Base-by-base conservation (phyloP, 2,113 vertebrate species). In the Zosterops pallidus region DNA sequence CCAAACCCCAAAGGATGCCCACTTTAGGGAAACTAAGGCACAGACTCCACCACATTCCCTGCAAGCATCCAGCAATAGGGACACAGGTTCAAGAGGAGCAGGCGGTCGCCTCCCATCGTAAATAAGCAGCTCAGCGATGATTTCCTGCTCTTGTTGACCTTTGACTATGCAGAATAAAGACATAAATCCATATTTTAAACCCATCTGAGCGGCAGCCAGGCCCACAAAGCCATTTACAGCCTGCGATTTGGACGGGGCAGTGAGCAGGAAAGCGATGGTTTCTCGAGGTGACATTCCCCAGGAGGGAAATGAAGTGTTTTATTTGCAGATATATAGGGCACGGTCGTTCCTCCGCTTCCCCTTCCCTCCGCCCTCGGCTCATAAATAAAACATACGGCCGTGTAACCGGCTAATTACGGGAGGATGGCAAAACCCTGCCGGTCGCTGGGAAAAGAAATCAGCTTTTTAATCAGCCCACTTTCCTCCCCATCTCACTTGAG, bases 341-440 rank as follows among this genome's bases (percentile, higher is more conserved):
- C 83, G 94, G 93, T 91, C 95, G 80, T 90, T 95, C 96, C 87
- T 90, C 77, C 4, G 89, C 95, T 96, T 95, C 91, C 82, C 75
- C 82, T 95, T 93, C 94, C 95, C 96, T 97, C 96, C 95, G 83
- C 96, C 96, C 95, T 95, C 89, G 82, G 82, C 95, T 96, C 86
- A 96, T 96, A 94, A 97, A 97, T 96, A 96, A 97, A 97, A 96
- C 97, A 96, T 96, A 95, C 68, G 79, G 96, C 95, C 93, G 85
- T 75, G 91, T 94, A 96, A 96, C 96, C 79, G 95, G 94, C 96
- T 97, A 96, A 97, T 97, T 96, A 94, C 94, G 77, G 91, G 86
- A 96, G 91, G 95, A 95, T 93, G 96, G 95, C 95, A 93, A 93
- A 96, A 89, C 93, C 95, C 95, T 59, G 70, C 89, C 89, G 47